A percentile compares a stretch with the other conserved stretches of the same genome.
Evolutionary conservation across 1,140 invertebrate species (phyloP).

Genomic region (Conus betulinus): DNA sequence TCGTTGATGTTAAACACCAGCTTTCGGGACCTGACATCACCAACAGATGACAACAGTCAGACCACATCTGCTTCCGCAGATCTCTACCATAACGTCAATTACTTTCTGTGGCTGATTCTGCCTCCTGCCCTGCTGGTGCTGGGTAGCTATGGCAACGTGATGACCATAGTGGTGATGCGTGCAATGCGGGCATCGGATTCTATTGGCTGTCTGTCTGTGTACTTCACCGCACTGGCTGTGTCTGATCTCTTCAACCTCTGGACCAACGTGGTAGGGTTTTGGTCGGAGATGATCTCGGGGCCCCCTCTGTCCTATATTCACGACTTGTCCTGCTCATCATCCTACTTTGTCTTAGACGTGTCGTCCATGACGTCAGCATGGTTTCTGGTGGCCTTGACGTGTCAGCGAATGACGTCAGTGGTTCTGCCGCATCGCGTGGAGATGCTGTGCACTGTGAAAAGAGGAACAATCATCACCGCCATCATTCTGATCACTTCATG

Average conservation of each 20-base stretch:
- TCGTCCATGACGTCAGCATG: neutral
- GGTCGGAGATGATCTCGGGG: neutral
- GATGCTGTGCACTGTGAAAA: neutral
- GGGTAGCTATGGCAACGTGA: conserved; percentile 12
- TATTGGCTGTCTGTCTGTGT: neutral
- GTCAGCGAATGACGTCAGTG: conserved; percentile 9
- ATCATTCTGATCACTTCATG: neutral
- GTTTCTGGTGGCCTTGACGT: conserved; percentile 12
- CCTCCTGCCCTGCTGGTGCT: neutral
- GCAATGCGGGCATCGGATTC: neutral
- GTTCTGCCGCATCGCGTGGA: neutral
- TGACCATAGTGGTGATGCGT: conserved; percentile 17
- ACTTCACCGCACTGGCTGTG: conserved; percentile 18
- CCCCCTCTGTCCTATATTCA: neutral
- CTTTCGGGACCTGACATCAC: neutral
- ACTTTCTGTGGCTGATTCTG: neutral
- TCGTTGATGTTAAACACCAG: no score
- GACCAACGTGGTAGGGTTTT: neutral
- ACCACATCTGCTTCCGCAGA: no score
- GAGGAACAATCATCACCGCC: neutral
- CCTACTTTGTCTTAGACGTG: neutral
- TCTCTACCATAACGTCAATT: neutral
- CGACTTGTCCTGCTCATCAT: neutral
- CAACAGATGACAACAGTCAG: neutral
- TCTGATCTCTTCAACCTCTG: conserved; percentile 1